Base-by-base conservation (phyloP, 35 echinoderm and acorn worm genomes). In the Amphiura filiformis region DNA sequence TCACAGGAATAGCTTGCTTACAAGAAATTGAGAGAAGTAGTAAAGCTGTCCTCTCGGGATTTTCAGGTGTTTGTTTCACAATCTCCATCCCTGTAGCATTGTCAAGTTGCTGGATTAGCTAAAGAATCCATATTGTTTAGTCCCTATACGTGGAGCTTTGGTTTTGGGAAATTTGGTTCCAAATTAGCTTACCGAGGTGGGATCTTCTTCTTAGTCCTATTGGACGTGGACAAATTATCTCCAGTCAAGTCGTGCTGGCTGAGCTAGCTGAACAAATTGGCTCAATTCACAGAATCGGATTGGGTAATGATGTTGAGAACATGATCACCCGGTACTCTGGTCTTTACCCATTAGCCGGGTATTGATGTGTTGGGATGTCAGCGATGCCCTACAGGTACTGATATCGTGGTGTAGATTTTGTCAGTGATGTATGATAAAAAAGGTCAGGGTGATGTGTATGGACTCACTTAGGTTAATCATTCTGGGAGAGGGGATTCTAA, bases 61-160 rank as follows among this genome's bases (percentile, higher is more conserved):
- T 70, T 3, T 15, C 11, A 70, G 61, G 61, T 70, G 61, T 70
- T 70, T 70, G 61, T 70, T 70, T 70, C 61, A 70, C 61, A 70
- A 70, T 70, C 28, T 70, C 26, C 61, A 70, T 70, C 61, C 61
- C 61, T 70, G 61, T 70, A 70, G 61, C 61, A 70, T 70, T 70
- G 61, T 70, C 28, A 70, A 18, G 61, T 18, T 70, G 28, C n/a
- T 70, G 61, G 61, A 70, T 70, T 70, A 70, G 61, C 61, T 70
- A 4, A 70, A 70, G 61, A 70, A 70, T 70, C 61, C 61, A 70
- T n/a, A n/a, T 26, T 70, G 61, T 70, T 70, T 70, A 15, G 9
- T 70, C 61, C 28, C 4, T 30, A n/a, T 70, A 70, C 28, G 26
- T 23, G 17, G 7, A 70, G 28, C 7, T 52, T 70, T 4, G 61